Conservation (phyloP, 1,140 invertebrate genomes). For the Neodiprion fabricii region DNA sequence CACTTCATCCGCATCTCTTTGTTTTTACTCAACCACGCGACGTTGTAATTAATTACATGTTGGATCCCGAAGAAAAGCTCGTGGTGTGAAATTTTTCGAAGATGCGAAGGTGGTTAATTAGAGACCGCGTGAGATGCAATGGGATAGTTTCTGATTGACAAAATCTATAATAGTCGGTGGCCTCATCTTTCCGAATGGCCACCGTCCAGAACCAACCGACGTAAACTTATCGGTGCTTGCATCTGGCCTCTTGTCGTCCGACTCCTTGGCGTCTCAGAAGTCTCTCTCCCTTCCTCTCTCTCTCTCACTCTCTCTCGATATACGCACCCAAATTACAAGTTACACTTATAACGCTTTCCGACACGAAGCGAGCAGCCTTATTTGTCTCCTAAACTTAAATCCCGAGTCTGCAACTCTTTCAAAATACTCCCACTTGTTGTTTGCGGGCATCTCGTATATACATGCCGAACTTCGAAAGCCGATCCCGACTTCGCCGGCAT, state of each 20-base stretch:
- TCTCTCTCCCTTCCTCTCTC: constrained; percentile 22
- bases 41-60: too few species aligned
- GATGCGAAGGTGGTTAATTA: too few species aligned
- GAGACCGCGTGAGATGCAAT: too few species aligned
- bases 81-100: too few species aligned
- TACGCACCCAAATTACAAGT: constrained; percentile 43
- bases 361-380: not conserved
- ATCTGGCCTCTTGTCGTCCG: constrained; percentile 38
- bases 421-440: not conserved
- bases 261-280: constrained; percentile 37
- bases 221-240: constrained; percentile 44
- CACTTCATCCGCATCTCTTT: too few species aligned
- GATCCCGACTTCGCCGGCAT: too few species aligned
- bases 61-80: too few species aligned
- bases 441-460: not conserved
- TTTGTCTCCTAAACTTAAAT: not conserved
- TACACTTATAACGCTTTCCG: not conserved
- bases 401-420: not conserved
- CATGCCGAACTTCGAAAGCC: too few species aligned
- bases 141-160: constrained; percentile 36
- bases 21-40: too few species aligned
- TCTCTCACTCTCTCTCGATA: constrained; percentile 21
- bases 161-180: constrained; percentile 56
- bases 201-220: constrained; percentile 53
- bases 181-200: constrained; percentile 54